phyloP scores from a whole-genome alignment of 35 echinoderm and acorn worm species.

The Nesometra sesokonis region DNA sequence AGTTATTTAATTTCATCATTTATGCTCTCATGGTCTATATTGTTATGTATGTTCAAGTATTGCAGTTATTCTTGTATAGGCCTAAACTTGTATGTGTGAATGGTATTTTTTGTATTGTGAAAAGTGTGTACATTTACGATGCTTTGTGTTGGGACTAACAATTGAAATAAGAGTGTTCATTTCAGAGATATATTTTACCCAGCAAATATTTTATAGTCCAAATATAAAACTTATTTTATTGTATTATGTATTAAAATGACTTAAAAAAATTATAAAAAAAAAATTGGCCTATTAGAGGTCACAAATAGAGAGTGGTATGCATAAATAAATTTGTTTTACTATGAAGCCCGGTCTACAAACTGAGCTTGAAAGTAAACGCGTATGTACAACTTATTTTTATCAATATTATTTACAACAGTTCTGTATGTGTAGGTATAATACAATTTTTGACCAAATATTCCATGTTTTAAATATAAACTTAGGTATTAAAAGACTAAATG shows the following conservation, averaged over 20 bases:
- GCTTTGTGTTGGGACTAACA: not conserved
- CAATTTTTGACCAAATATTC: constrained; percentile 14
- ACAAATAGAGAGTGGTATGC: not conserved
- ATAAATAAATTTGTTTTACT: not conserved
- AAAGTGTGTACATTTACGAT: not conserved
- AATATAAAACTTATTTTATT: constrained; percentile 19
- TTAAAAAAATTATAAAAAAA: not conserved
- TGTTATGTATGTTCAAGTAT: not conserved
- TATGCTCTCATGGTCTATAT: not conserved
- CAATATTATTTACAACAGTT: constrained; percentile 22
- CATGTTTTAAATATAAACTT: not conserved
- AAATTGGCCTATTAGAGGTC: not conserved
- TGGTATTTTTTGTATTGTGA: not conserved
- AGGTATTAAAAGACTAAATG: constrained; percentile 3
- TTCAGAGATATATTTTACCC: constrained; percentile 24
- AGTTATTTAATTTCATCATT: not conserved
- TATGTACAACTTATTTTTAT: constrained; percentile 12
- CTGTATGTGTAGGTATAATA: constrained; percentile 19
- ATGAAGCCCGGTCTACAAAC: not conserved
- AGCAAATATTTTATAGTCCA: constrained; percentile 31
- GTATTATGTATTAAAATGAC: constrained; percentile 17
- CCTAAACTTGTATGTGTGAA: not conserved
- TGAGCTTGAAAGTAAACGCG: not conserved
- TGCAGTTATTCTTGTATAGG: not conserved
- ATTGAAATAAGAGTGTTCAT: not conserved